Percentiles rank a stretch among this genome's conserved stretches.
Conservation (phyloP, 2,888 invertebrate genomes). For the Digitonthophagus gazella region DNA sequence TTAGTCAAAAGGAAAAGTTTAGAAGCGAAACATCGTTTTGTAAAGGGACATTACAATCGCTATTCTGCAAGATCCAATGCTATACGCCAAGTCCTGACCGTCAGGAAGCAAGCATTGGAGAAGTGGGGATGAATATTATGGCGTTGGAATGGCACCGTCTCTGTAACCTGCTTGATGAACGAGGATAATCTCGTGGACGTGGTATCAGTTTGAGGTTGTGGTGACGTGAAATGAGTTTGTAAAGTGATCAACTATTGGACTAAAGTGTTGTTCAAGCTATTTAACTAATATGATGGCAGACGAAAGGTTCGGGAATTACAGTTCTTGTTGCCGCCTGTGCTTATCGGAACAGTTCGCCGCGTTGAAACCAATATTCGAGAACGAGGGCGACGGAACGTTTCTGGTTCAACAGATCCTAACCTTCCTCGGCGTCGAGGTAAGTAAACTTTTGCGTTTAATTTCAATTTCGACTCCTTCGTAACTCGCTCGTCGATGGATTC, state of each 20-base stretch:
- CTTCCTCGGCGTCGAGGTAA: constrained; percentile 67
- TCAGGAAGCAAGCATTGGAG: constrained; percentile 27
- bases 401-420: constrained; percentile 64
- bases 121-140: constrained; percentile 28
- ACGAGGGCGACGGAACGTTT: constrained; percentile 31
- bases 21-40: too few relatives aligned
- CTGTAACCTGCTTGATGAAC: constrained; percentile 24
- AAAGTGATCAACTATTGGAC: too few relatives aligned
- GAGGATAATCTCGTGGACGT: constrained; percentile 25
- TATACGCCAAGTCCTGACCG: constrained; percentile 28
- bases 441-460: constrained; percentile 38
- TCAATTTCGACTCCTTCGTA: neutral
- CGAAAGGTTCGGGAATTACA: constrained; percentile 38
- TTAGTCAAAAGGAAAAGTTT: too few relatives aligned
- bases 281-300: constrained; percentile 32
- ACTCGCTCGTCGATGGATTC: constrained; percentile 61
- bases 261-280: constrained; percentile 3
- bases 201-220: constrained; percentile 19
- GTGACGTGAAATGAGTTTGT: constrained; percentile 2
- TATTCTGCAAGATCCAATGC: constrained; percentile 26
- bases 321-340: constrained; percentile 49
- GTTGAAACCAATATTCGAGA: constrained; percentile 45
- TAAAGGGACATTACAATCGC: too few relatives aligned
- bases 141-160: constrained; percentile 25
- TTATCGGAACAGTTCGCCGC: constrained; percentile 44